Base-by-base conservation (phyloP, 2,888 invertebrate species). In the Himalopsyche japonica region DNA sequence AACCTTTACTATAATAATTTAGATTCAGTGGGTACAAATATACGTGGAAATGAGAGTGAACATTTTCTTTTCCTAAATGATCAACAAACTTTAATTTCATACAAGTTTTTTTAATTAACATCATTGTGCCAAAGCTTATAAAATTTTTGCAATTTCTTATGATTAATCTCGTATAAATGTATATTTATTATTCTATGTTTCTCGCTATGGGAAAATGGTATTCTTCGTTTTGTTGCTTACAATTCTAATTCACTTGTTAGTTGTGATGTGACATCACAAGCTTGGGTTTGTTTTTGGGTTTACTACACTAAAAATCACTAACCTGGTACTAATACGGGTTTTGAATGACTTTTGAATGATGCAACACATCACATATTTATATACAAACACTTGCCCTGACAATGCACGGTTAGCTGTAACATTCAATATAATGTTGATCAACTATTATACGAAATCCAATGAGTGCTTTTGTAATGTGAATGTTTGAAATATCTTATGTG, bases 241-340 rank as follows among this genome's bases (percentile, higher is more conserved):
- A 64, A 64, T 64, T 3, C 24, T 24, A 24, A 49, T 49, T 10
- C 24, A 57, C 20, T 27, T 70, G 70, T 70, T 70, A 27, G 30
- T 10, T 70, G 70, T 30, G 27, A 70, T 70, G 70, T 70, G 70
- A 27, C 27, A 15, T 70, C 70, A 70, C 70, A 70, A 70, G 70
- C 70, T 70, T 70, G 70, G 70, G 70, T 70, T 70, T 70, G 70
- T 70, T 70, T 70, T 70, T 70, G 70, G 70, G 70, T 70, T 70
- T 30, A 70, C 70, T 70, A 70, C 27, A 70, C 70, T 70, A 70
- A 70, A 70, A 70, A 70, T 12, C 27, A 70, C 70, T 70, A 70
- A 70, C 70, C 24, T 27, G 8, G 15, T 70, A 70, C 70, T 70
- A 70, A 70, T 70, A 70, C 2, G 30, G 70, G 27, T 30, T 15